Base-by-base conservation (phyloP, 2,888 invertebrate species). In the Hypercompe scribonia region DNA sequence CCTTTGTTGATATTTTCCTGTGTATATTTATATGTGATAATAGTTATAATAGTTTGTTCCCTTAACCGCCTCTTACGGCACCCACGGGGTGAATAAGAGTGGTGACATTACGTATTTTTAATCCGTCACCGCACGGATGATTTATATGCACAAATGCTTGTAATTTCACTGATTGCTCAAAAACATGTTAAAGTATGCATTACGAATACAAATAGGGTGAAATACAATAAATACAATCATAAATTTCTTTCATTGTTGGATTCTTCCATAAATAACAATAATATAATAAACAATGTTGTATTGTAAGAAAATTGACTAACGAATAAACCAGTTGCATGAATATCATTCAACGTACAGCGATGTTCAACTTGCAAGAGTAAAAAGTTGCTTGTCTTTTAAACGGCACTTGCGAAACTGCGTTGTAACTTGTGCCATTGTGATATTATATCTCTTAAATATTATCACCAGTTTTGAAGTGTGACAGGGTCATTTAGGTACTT, bases 331-430 rank as follows among this genome's bases (percentile, higher is more conserved):
- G 66, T 64, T 64, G 31, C 75, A 68, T 11, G 71, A 65, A 70
- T 34, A 67, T 70, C 61, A 65, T n/a, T 64, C 74, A 72, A 15
- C 65, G 4, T 42, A 10, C 46, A 31, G 36, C 13, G 13, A 67
- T 36, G 70, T 15, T 71, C 24, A 73, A 74, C 69, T 76, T 80
- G 71, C 42, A 69, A 75, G 76, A 71, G 34, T 65, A 71, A 70
- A 65, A 69, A 39, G 61, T 72, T 39, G 54, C 65, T 58, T 39
- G 63, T 72, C 58, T 70, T 71, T 73, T 65, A 65, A 65, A 50
- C 15, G 4, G 36, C 28, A 71, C 63, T 74, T 81, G 70, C 68
- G 64, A 68, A 77, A 74, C 65, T 58, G 67, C 65, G 73, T 73
- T 75, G 63, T 34, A 50, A 8, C 33, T 63, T 24, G 39, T 70